These are phyloP conservation scores for Tenthredo distinguenda DNA, from an alignment of 2,888 invertebrate genomes.

Conservation along the genomic window DNA sequence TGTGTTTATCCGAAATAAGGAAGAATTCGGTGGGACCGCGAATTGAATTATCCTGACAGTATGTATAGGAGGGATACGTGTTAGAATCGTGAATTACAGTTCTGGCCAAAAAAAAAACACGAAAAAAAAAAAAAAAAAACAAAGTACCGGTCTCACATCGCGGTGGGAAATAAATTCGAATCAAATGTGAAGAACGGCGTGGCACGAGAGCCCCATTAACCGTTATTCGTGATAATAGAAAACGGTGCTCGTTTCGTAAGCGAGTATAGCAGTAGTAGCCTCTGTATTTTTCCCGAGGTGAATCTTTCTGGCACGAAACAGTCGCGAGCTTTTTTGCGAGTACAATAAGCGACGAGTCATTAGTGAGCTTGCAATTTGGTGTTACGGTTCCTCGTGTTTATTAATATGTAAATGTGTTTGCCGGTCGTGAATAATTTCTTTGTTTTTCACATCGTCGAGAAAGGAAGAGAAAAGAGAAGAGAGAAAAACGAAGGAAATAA, in stretches of 20 bases:
- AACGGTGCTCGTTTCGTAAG: neutral
- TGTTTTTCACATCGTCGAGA: neutral
- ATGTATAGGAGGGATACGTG: neutral
- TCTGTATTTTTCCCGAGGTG: neutral
- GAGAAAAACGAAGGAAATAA: no score
- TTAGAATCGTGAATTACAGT: neutral
- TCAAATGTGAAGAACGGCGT: neutral
- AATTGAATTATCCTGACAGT: slow-evolving; percentile 7
- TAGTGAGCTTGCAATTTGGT: neutral
- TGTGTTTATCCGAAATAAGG: neutral
- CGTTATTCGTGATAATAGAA: slow-evolving; percentile 34
- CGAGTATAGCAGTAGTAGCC: neutral
- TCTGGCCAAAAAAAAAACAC: neutral
- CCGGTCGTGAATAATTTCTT: neutral
- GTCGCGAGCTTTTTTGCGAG: neutral
- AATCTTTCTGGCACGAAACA: slow-evolving; percentile 6
- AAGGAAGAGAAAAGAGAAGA: no score
- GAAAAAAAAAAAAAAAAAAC: neutral
- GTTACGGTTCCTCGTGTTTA: neutral
- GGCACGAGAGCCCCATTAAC: slow-evolving; percentile 20
- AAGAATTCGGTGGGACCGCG: neutral
- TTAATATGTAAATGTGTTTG: neutral
- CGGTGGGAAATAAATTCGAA: neutral
- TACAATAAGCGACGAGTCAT: neutral
- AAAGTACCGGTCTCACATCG: neutral